Evolutionary conservation across 1,140 invertebrate genomes (phyloP), one percentile per base, ranked within the genome.

Genomic region (Maniola jurtina): DNA sequence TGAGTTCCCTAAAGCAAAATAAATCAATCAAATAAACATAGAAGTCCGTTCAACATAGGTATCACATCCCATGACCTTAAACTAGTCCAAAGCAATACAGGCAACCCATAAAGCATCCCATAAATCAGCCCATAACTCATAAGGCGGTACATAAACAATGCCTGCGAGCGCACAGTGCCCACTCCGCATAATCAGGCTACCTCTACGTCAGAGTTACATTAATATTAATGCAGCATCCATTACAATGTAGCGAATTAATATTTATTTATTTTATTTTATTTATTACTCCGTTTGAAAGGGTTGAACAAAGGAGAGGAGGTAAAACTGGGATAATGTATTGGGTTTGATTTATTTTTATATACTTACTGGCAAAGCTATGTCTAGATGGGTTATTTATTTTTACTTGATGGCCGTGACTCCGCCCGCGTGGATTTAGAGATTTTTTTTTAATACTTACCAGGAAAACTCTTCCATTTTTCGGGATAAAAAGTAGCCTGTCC

Each of bases 171-270:
- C 56, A 55, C 16, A 42, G 61, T 59, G 4, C 25, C 25, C n/a
- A 61, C 52, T 68, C 47, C 38, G 47, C 58, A 61, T 64, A 64
- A 52, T 55, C 57, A 60, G 55, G 64, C 60, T 61, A 66, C 52
- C 50, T 66, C 57, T 50, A 36, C 61, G 5, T 42, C 33, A 68
- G 66, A 74, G 54, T 66, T 72, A 63, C 62, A 75, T 72, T 72
- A 72, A 72, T 75, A 75, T 75, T 75, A 72, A 75, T 75, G 63
- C 62, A 65, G 64, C 63, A 66, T 68, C 63, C 57, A 52, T 25
- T 52, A 52, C 48, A 4, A 9, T 16, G 14, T 52, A 6, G 48
- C 48, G 48, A 52, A 52, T 52, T 52, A 52, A 52, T 52, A 52
- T 52, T 52, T 52, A 52, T 52, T 52, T 52, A n/a, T 45, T 45